These are phyloP conservation scores for Pachyuromys duprasi DNA, from an alignment of 2,797 vertebrate genomes.

Conservation along the genomic window DNA sequence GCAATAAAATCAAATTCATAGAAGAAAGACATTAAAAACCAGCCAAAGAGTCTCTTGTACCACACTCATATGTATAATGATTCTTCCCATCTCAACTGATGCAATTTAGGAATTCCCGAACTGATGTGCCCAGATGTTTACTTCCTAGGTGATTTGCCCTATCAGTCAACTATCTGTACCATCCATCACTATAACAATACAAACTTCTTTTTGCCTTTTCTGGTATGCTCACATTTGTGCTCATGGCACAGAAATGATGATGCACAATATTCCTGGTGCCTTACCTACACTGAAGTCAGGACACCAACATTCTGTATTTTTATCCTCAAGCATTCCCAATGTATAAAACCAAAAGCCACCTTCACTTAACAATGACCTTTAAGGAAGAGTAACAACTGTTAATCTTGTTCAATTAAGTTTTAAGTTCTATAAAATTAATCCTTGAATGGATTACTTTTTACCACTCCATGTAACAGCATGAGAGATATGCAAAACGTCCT, in stretches of 20 bases:
- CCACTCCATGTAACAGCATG: background rate
- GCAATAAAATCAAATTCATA: background rate
- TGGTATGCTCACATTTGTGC: background rate
- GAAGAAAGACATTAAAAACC: background rate
- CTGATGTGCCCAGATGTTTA: background rate
- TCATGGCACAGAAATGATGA: background rate
- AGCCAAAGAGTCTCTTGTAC: background rate
- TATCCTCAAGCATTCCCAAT: background rate
- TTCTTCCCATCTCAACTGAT: background rate
- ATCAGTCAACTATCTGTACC: background rate
- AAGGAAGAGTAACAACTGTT: background rate
- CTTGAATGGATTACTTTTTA: background rate
- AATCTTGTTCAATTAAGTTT: slow-evolving; percentile 26
- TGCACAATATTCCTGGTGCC: background rate
- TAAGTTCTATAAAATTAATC: slow-evolving; percentile 16
- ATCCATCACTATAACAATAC: background rate
- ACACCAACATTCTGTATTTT: background rate
- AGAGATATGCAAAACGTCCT: background rate
- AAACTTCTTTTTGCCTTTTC: background rate
- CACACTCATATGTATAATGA: background rate
- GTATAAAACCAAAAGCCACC: background rate
- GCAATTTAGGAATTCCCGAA: background rate
- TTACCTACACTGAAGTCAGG: background rate
- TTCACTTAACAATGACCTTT: background rate
- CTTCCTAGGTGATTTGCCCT: background rate